Conservation (phyloP, 2,888 invertebrate species). For the Anoplius nigerrimus region DNA sequence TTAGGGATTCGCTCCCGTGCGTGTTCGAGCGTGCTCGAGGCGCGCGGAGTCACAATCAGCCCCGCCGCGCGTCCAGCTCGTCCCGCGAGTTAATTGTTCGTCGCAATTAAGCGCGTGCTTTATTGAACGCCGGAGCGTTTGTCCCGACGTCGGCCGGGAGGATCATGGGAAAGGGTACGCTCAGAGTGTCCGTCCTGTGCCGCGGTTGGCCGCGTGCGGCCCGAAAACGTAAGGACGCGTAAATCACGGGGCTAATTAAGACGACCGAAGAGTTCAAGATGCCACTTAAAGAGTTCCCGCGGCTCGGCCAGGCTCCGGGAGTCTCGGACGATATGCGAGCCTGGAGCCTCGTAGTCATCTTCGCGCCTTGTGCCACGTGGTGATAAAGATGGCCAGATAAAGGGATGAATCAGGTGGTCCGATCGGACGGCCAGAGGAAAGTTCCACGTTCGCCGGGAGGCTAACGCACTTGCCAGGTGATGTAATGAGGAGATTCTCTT, state of each 20-base stretch:
- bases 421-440: not conserved
- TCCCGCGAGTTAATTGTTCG: constrained; percentile 52
- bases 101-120: constrained; percentile 48
- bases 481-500: too few relatives aligned
- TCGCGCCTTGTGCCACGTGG: not conserved
- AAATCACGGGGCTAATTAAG: constrained; percentile 32
- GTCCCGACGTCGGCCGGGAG: constrained; percentile 3
- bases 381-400: constrained; percentile 22
- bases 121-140: constrained; percentile 46
- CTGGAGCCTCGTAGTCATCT: constrained; percentile 10
- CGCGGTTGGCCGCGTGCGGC: not conserved
- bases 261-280: constrained; percentile 1
- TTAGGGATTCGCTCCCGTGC: not conserved
- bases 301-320: not conserved
- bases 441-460: too few relatives aligned
- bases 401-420: not conserved
- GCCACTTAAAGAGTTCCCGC: not conserved
- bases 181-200: constrained; percentile 5
- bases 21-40: not conserved
- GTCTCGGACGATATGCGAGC: not conserved
- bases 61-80: constrained; percentile 21
- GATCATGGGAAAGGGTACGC: constrained; percentile 37
- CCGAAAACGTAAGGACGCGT: constrained; percentile 28
- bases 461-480: not conserved
- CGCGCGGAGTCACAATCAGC: not conserved